Base-by-base conservation (phyloP, 1,140 invertebrate species). In the Leptopilina clavipes region DNA sequence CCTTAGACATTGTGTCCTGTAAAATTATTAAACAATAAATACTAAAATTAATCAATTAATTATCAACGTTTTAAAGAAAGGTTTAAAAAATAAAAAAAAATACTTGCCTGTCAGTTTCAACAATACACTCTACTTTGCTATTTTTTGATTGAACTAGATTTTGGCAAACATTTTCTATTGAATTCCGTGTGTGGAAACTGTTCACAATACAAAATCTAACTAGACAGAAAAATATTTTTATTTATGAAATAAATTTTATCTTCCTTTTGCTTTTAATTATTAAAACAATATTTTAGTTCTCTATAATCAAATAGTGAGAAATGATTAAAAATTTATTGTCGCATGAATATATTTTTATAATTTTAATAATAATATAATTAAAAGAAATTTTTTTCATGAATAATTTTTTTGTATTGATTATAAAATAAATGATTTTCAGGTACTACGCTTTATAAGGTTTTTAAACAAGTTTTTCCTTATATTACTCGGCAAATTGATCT, bases 1-100 rank as follows among this genome's bases (percentile, higher is more conserved):
- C 70, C 94, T 90, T 79, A 97, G 91, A 86, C 97, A 98, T 77
- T 95, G 93, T 54, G 95, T 85, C 72, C 95, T 96, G n/a, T n/a
- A n/a, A n/a, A n/a, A n/a, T n/a, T n/a, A n/a, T n/a, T n/a, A n/a
- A n/a, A n/a, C n/a, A n/a, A n/a, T n/a, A n/a, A n/a, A n/a, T n/a
- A n/a, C n/a, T n/a, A n/a, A n/a, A n/a, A n/a, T n/a, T n/a, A n/a
- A n/a, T n/a, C n/a, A 31, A 31, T 31, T 31, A 31, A 31, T 31
- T 31, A 31, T n/a, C n/a, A n/a, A n/a, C n/a, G n/a, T n/a, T n/a
- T n/a, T n/a, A n/a, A n/a, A n/a, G n/a, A n/a, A n/a, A n/a, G n/a
- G n/a, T n/a, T n/a, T n/a, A n/a, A n/a, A n/a, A n/a, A 45, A 45
- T 3, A 3, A 45, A 45, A 45, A 45, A 12, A 45, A 31, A 31